Conservation (phyloP, 1,140 invertebrate genomes). For the Eueides isabella region DNA sequence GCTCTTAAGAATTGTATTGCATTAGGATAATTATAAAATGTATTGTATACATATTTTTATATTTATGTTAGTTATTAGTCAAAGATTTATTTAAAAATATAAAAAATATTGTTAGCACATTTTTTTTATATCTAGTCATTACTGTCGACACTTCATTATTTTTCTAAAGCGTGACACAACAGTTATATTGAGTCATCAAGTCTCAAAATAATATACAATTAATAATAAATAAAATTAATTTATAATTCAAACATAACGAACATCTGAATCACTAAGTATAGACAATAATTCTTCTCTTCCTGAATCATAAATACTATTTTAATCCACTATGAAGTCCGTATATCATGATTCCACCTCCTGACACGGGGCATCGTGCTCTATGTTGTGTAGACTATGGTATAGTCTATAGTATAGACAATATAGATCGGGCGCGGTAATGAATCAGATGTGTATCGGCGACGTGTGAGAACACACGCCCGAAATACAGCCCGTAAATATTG, state of each 20-base stretch:
- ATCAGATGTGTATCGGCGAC: constrained; percentile 80
- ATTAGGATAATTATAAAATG: not conserved
- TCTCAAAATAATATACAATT: constrained; percentile 5
- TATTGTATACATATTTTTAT: not conserved
- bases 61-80: not conserved
- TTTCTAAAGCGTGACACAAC: constrained; percentile 3
- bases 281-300: constrained; percentile 22
- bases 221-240: constrained; percentile 18
- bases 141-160: constrained; percentile 10
- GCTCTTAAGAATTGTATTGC: not conserved
- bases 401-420: constrained; percentile 52
- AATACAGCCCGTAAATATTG: constrained; percentile 77
- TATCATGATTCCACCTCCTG: constrained; percentile 41
- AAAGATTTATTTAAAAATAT: not conserved
- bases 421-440: constrained; percentile 73
- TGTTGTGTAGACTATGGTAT: constrained; percentile 27
- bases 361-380: constrained; percentile 30
- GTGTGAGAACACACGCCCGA: constrained; percentile 80
- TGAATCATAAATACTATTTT: constrained; percentile 26
- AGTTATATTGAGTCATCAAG: not conserved
- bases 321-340: constrained; percentile 30
- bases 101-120: constrained; percentile 2
- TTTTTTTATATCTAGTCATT: constrained; percentile 17
- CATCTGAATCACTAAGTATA: constrained; percentile 12
- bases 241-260: constrained; percentile 10